Evolutionary conservation across 1,140 invertebrate genomes (phyloP).

Genomic region (Akabosia matsudoensis): DNA sequence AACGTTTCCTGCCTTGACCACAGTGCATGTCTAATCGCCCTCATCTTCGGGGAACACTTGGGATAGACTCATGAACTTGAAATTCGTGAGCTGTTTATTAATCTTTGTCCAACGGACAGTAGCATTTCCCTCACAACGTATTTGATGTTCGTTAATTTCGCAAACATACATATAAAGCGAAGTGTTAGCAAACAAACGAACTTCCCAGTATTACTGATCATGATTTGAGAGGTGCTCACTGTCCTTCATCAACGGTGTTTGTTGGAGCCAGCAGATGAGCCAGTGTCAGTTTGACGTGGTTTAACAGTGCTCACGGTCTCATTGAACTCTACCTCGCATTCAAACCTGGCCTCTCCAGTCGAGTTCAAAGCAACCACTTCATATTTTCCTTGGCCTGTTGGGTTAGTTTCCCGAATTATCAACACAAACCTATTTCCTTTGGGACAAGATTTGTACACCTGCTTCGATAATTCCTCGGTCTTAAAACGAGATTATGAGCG

Average conservation of each 20-base stretch:
- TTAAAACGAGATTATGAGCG: slow-evolving; percentile 84
- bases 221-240: slow-evolving; percentile 77
- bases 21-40: slow-evolving; percentile 84
- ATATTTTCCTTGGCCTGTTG: slow-evolving; percentile 82
- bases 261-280: slow-evolving; percentile 63
- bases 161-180: background rate
- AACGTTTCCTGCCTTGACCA: slow-evolving; percentile 73
- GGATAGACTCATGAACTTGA: slow-evolving; percentile 93
- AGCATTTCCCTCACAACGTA: background rate
- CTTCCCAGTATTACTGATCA: slow-evolving; percentile 68
- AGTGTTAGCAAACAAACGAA: slow-evolving; percentile 28
- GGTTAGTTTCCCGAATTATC: slow-evolving; percentile 76
- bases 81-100: slow-evolving; percentile 88
- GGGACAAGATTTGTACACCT: no score
- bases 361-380: slow-evolving; percentile 89
- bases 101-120: slow-evolving; percentile 84
- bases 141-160: background rate
- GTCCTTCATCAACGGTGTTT: slow-evolving; percentile 81
- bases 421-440: slow-evolving; percentile 70
- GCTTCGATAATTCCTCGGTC: slow-evolving; percentile 84
- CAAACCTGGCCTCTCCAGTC: slow-evolving; percentile 83
- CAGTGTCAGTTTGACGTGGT: slow-evolving; percentile 57
- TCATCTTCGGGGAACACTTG: slow-evolving; percentile 95
- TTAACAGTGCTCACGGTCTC: slow-evolving; percentile 57
- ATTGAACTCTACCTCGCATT: slow-evolving; percentile 73